Evolutionary conservation across 30 jellyfish, hydroid and myxozoan species (phyloP).

Genomic region (Cassiopea andromeda): DNA sequence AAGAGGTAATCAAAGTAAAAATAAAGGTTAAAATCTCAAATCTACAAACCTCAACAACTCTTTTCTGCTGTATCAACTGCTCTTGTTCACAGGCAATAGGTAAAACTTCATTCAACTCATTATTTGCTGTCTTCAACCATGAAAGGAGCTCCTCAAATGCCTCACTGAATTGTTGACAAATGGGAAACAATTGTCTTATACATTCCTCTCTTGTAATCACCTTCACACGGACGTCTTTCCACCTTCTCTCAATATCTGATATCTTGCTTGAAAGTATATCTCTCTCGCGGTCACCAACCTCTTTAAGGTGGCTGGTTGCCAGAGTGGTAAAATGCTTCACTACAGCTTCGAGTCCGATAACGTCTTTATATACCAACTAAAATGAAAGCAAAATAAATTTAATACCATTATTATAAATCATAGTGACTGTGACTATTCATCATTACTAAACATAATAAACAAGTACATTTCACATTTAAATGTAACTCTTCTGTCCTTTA

Average conservation of each 20-base stretch:
- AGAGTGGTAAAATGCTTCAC: slow-evolving; percentile 28
- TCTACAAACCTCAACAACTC: slow-evolving; percentile 76
- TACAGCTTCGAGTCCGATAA: slow-evolving; percentile 25
- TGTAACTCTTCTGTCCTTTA: too few relatives aligned
- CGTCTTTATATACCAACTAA: slow-evolving; percentile 61
- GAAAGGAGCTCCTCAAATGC: slow-evolving; percentile 67
- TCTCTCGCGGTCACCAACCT: slow-evolving; percentile 41
- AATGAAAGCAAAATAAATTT: not conserved
- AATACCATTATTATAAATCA: not conserved
- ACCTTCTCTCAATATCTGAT: slow-evolving; percentile 81
- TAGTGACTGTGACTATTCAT: too few relatives aligned
- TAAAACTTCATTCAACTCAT: slow-evolving; percentile 45
- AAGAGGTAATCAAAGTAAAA: not conserved
- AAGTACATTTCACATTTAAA: too few relatives aligned
- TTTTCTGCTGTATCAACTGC: slow-evolving; percentile 69
- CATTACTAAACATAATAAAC: too few relatives aligned
- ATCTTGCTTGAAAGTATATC: slow-evolving; percentile 54
- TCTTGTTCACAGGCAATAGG: slow-evolving; percentile 64
- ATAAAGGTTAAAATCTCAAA: not conserved
- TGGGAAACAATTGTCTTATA: slow-evolving; percentile 77
- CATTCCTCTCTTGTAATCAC: slow-evolving; percentile 74
- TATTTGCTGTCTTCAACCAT: slow-evolving; percentile 80
- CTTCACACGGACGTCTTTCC: slow-evolving; percentile 58
- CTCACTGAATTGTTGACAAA: slow-evolving; percentile 59
- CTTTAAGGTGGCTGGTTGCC: slow-evolving; percentile 50